phyloP scores from a whole-genome alignment of 2,113 vertebrate genomes.

The Boleophthalmus pectinirostris region DNA sequence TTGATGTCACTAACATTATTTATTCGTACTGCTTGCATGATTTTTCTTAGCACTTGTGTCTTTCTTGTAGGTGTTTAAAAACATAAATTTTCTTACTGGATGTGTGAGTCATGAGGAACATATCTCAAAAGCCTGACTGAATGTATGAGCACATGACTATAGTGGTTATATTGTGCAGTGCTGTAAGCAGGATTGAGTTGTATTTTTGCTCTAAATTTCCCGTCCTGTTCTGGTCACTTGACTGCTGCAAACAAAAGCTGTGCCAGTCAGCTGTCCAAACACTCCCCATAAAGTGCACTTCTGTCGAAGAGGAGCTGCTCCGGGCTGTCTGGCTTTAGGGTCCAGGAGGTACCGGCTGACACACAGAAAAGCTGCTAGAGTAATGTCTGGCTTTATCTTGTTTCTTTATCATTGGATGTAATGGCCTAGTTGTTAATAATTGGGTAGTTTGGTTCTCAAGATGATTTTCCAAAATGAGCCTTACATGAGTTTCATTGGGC shows the following conservation, averaged over 20 bases:
- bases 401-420: background rate
- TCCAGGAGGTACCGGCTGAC: slow-evolving; percentile 6
- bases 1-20: background rate
- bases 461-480: no score
- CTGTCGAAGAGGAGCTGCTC: slow-evolving; percentile 43
- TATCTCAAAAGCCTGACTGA: background rate
- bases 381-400: background rate
- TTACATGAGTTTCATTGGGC: no score
- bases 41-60: background rate
- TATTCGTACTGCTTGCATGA: background rate
- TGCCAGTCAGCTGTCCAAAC: slow-evolving; percentile 72
- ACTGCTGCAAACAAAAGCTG: slow-evolving; percentile 54
- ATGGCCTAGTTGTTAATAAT: no score
- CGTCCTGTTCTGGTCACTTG: slow-evolving; percentile 43
- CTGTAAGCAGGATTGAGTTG: background rate
- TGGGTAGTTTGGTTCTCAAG: no score
- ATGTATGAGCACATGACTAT: background rate
- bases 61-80: slow-evolving; percentile 17
- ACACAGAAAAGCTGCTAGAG: background rate
- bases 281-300: slow-evolving; percentile 55
- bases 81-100: background rate
- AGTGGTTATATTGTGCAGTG: background rate
- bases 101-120: background rate
- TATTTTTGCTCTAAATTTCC: slow-evolving; percentile 25
- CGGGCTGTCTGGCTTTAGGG: slow-evolving; percentile 24